A percentile compares a stretch with the other conserved stretches of the same genome.
phyloP scores from a whole-genome alignment of 2,113 vertebrate species.

The Podilymbus podiceps region DNA sequence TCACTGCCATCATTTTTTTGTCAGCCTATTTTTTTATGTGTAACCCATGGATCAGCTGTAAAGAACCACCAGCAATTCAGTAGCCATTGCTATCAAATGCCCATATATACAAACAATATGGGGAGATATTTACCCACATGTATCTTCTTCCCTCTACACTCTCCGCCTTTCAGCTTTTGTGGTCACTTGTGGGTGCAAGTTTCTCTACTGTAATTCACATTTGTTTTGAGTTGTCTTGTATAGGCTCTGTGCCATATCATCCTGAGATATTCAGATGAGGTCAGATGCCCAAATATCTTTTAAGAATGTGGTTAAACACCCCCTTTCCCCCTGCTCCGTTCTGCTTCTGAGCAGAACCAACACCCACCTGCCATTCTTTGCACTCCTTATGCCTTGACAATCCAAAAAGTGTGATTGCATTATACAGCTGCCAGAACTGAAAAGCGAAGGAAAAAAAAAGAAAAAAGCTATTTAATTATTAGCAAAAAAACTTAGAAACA shows the following conservation, averaged over 20 bases:
- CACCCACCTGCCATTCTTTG: conserved; percentile 94
- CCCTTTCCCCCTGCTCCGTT: background rate
- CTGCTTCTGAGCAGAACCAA: background rate
- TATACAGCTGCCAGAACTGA: conserved; percentile 98
- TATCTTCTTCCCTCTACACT: background rate
- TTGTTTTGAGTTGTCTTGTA: background rate
- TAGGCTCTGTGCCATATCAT: background rate
- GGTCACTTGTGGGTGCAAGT: background rate
- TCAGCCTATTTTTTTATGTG: background rate
- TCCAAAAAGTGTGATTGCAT: conserved; percentile 88
- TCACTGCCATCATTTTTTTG: background rate
- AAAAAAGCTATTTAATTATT: background rate
- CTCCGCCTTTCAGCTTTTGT: background rate
- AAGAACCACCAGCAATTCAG: background rate
- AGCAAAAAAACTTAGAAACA: background rate
- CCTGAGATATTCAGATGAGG: background rate
- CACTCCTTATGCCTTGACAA: conserved; percentile 88
- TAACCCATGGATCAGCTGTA: background rate
- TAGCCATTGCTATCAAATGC: background rate
- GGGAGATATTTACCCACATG: background rate
- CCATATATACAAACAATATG: rapidly evolving
- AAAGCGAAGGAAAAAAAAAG: background rate
- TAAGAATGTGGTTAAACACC: background rate
- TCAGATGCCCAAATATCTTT: background rate
- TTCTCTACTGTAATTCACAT: background rate